Percentiles rank a stretch among this genome's conserved stretches.
Evolutionary conservation across 2,113 vertebrate species (phyloP).

Genomic region (Agelaius tricolor): DNA sequence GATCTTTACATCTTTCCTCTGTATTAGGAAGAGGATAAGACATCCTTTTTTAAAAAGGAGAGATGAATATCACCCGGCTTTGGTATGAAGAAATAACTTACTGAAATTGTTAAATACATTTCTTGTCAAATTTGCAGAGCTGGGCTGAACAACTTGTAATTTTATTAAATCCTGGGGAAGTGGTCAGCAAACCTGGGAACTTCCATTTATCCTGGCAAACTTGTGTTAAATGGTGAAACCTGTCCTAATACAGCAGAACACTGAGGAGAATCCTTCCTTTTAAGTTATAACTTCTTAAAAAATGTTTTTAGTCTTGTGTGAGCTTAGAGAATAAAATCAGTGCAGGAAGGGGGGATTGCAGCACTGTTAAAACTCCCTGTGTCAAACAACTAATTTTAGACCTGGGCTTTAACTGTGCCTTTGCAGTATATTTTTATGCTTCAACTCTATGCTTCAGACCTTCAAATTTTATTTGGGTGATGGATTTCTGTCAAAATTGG

Average conservation of each 20-base stretch:
- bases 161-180: neutral
- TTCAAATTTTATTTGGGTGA: conserved; percentile 33
- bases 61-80: neutral
- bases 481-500: conserved; percentile 3
- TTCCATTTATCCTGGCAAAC: neutral
- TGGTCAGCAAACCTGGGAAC: neutral
- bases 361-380: neutral
- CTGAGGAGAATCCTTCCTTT: neutral
- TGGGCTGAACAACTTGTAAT: neutral
- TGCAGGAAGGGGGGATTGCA: neutral
- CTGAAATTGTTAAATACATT: neutral
- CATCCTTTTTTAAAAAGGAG: neutral
- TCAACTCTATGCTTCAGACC: neutral
- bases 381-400: conserved; percentile 1
- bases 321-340: neutral
- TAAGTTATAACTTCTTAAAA: neutral
- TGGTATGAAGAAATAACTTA: conserved; percentile 6
- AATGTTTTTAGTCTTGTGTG: neutral
- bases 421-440: conserved; percentile 34
- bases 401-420: neutral
- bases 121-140: neutral
- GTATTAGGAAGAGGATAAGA: neutral
- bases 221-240: neutral
- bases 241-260: neutral
- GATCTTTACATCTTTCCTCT: neutral